Evolutionary conservation across 2,113 vertebrate species (phyloP), one percentile per base, ranked within the genome.

Genomic region (Sphaerodactylus townsendi): DNA sequence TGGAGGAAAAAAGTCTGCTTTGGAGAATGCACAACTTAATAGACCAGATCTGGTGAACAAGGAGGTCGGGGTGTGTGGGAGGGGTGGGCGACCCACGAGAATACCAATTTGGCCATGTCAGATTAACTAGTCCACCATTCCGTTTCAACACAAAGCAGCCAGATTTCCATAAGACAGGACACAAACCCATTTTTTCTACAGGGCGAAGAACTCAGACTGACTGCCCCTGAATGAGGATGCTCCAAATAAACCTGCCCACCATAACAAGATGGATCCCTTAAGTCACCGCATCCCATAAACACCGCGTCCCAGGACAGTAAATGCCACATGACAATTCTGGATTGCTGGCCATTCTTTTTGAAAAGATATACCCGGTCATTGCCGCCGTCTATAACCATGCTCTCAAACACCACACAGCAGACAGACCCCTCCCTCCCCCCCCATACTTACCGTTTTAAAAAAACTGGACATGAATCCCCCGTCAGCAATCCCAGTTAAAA

Each of bases 331-430:
- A 9, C 1, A 77, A 39, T 28, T 28, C 23, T 7, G 74, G 19
- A 9, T 7, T 25, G 15, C 50, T 37, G 33, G 11, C 33, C 23
- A 13, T 25, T 50, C 4, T 11, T 33, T 10, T 21, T 2, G 17
- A 28, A 28, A 48, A 46, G 46, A 17, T 28, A 10, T 28, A n/a
- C 28, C 4, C 1, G 4, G 35, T 9, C 17, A 3, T 37, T 35
- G 1, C 8, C 21, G 39, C 6, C 10, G 5, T 23, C 25, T 15
- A 56, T 13, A 7, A 6, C 11, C 33, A 37, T 11, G 1, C 1
- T 1, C 7, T 8, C n/a, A 7, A 19, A 62, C n/a, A 10, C 19
- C 74, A 53, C 33, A 23, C 9, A 33, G 53, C 15, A 17, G 48
- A 53, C 48, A 35, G 50, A 77, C 1, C 21, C 4, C 25, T 19